Evolutionary conservation across 53 echinoderm and acorn worm genomes (phyloP), one percentile per base, ranked within the genome.

Genomic region (Luidia sarsii): DNA sequence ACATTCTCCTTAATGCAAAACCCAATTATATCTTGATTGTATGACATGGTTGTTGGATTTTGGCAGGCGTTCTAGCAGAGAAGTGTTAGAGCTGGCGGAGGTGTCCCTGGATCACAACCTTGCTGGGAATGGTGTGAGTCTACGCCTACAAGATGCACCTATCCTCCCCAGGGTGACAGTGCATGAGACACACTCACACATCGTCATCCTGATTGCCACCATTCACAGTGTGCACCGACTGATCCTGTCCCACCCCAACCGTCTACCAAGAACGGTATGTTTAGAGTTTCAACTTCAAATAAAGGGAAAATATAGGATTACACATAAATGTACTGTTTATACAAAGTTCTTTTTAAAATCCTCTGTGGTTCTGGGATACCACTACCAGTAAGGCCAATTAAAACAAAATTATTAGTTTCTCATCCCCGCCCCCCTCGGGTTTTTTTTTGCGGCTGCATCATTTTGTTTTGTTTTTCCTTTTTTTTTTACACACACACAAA

Each of bases 131-230:
- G 81, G 93, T 3, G 71, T 97, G 21, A 81, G 97, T 10, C 75
- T 97, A 31, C 79, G 75, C 33, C 87, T 97, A 45, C 97, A 90
- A 56, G 97, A 91, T 48, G 82, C 93, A 0, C 91, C 93, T 57
- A 90, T 91, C 70, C 68, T 97, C 15, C 93, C 97, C 0, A 63
- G 61, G 41, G 82, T 97, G 29, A 85, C 88, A 25, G 73, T 97
- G 13, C 97, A 97, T 33, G 97, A 97, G 82, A 97, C 93, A 0
- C 83, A 90, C 59, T 86, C 89, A 1, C 88, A 97, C 50, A 84
- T 97, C n/a, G 86, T 97, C 52, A 82, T 94, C 37, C 81, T 97
- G 46, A 77, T 97, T 0, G 88, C 97, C 7, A 97, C 93, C 34
- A 88, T 87, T 20, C 88, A 83, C 62, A 89, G 93, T 24, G 93